phyloP scores from a whole-genome alignment of 2,888 invertebrate genomes.

The Notodonta ziczac region DNA sequence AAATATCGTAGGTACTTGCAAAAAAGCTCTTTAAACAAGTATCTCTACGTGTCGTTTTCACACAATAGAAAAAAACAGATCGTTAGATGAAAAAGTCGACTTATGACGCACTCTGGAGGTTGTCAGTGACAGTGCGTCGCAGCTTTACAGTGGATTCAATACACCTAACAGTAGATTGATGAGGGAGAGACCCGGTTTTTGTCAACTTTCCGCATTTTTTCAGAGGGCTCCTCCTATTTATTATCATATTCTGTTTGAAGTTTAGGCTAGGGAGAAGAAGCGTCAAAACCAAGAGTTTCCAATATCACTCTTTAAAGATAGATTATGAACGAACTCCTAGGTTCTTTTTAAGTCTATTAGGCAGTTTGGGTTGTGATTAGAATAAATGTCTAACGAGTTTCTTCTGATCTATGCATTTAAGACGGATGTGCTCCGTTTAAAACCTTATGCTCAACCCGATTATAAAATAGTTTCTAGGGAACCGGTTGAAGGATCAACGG shows the following conservation, averaged over 20 bases:
- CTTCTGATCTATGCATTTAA: too few species aligned
- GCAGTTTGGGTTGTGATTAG: too few species aligned
- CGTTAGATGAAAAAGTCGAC: constrained; percentile 31
- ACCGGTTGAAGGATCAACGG: constrained; percentile 1
- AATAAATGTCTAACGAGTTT: too few species aligned
- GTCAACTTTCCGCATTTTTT: constrained; percentile 55
- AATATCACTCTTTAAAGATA: too few species aligned
- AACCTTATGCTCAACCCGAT: neutral
- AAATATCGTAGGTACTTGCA: neutral
- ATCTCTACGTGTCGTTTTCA: constrained; percentile 6
- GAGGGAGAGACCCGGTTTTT: constrained; percentile 55
- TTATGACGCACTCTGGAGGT: constrained; percentile 30
- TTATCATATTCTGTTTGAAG: constrained; percentile 60
- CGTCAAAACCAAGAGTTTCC: too few species aligned
- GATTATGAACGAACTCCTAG: too few species aligned
- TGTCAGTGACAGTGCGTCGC: constrained; percentile 30
- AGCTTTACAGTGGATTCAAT: constrained; percentile 44
- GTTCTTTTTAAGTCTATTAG: too few species aligned
- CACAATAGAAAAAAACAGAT: constrained; percentile 28
- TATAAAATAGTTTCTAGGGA: neutral
- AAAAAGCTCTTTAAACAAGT: neutral
- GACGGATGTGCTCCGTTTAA: too few species aligned
- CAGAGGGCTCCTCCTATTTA: constrained; percentile 53
- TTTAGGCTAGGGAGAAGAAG: constrained; percentile 39
- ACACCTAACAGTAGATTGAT: constrained; percentile 62